Conservation (phyloP, 2,888 invertebrate genomes). For the Aproaerema taeniolella region DNA sequence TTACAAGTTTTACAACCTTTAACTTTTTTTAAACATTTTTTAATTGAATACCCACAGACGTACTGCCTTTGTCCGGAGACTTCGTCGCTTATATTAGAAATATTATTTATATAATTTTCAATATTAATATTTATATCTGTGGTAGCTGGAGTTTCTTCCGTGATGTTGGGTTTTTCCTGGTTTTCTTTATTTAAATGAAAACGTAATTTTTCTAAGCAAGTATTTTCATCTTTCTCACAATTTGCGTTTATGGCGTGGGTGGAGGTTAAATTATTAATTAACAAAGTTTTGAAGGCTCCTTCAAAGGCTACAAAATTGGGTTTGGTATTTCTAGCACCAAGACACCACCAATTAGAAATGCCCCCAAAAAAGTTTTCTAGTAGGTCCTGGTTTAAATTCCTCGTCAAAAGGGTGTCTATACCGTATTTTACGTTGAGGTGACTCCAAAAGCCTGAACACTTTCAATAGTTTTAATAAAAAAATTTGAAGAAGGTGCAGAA, state of each 20-base stretch:
- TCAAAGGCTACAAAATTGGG: constrained; percentile 23
- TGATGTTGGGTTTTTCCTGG: constrained; percentile 8
- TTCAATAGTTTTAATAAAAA: constrained; percentile 31
- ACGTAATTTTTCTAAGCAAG: constrained; percentile 11
- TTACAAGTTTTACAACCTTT: constrained; percentile 15
- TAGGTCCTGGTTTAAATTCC: constrained; percentile 21
- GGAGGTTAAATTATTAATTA: constrained; percentile 7
- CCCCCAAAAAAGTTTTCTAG: constrained; percentile 21
- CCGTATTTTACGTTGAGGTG: no score
- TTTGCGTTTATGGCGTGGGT: constrained; percentile 10
- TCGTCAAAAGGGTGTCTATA: constrained; percentile 22
- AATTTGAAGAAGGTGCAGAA: constrained; percentile 23
- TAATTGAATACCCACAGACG: constrained; percentile 25
- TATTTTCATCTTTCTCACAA: constrained; percentile 12
- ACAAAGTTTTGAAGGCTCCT: constrained; percentile 8
- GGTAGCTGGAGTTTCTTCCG: constrained; percentile 5
- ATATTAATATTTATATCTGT: no score
- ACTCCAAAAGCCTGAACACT: constrained; percentile 25
- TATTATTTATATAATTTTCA: no score
- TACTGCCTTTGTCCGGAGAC: constrained; percentile 22
- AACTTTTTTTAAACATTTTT: constrained; percentile 20
- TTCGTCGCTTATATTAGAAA: not conserved
- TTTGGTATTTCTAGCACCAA: constrained; percentile 14
- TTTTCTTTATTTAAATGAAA: constrained; percentile 12
- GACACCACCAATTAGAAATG: constrained; percentile 19